Base-by-base conservation (phyloP, 2,888 invertebrate genomes). In the Scaptomyza tumidula region DNA sequence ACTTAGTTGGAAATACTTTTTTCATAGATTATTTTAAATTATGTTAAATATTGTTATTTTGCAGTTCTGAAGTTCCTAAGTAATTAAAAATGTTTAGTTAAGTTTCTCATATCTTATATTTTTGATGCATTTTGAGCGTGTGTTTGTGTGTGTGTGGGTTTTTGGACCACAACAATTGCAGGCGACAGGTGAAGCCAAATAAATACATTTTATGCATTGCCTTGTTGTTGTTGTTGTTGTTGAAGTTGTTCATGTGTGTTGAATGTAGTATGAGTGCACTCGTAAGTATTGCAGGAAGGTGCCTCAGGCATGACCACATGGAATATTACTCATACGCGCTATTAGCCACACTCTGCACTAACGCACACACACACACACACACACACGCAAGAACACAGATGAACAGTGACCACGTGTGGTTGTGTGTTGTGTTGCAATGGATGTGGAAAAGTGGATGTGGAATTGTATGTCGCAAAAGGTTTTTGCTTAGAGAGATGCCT, bases 301-400 rank as follows among this genome's bases (percentile, higher is more conserved):
- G 74, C 77, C 65, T 41, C 52, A 48, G 77, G 77, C 75, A 75
- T 60, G 75, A 77, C 78, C 75, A 63, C 65, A 70, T 63, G 67
- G 63, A 67, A 71, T 77, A 77, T 77, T 77, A 77, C 77, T 77
- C 77, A 77, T 64, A 77, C 61, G 78, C 78, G 78, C 75, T 78
- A 78, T 77, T 77, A 78, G 77, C 66, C 60, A 56, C 52, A 64
- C 58, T 14, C 58, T 61, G 50, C 27, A 55, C 53, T 48, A 54
- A 50, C 56, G 19, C 56, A 43, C 61, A 57, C 44, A 50, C 54
- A 41, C 62, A 56, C 45, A 59, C 56, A 61, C 60, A 33, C 31
- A 52, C 53, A 19, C 46, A 39, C 44, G 24, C 24, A 24, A 1
- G 24, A 1, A 24, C 24, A 9, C 35, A 52, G 14, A 16, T n/a